Evolutionary conservation across 2,888 invertebrate genomes (phyloP), one percentile per base, ranked within the genome.

Genomic region (Scelioninae gen. 1): DNA sequence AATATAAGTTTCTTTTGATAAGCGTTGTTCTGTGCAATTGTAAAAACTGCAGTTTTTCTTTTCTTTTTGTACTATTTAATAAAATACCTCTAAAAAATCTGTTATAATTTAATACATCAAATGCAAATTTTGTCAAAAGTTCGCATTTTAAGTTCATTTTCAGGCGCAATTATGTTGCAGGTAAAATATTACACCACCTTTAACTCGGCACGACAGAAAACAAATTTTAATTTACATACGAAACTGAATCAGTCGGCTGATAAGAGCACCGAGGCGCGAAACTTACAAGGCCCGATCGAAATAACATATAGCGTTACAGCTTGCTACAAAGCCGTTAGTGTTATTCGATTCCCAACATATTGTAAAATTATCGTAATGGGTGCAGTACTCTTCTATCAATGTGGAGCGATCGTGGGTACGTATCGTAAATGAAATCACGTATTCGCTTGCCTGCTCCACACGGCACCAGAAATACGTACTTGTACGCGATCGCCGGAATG

Each of bases 341-440:
- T 47, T 65, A 71, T 71, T 71, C 56, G 66, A 68, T 74, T n/a
- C 16, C 79, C 49, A 65, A 76, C 45, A 40, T 76, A 66, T 77
- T 78, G 66, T 74, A 82, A 77, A 77, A 78, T 82, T 77, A 82
- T 78, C 66, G 82, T 82, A 82, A 78, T 68, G 72, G 82, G 43
- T 31, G 77, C 49, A 72, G 86, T 85, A 84, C 85, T 85, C 86
- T 83, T 82, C 86, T 79, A 83, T 83, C 89, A 88, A 89, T 88
- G 87, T 88, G 84, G 86, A 88, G 83, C 86, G 88, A 88, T 90
- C 88, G 89, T 86, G 87, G 89, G 87, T 89, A 88, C 88, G 89
- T 91, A 91, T 91, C 91, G 90, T 87, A 90, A 91, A 91, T 91
- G 90, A 91, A 91, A 91, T 91, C 91, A 90, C 91, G 91, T 89